Evolutionary conservation across 2,888 invertebrate genomes (phyloP).

Genomic region (Cyrtodaria siliqua): DNA sequence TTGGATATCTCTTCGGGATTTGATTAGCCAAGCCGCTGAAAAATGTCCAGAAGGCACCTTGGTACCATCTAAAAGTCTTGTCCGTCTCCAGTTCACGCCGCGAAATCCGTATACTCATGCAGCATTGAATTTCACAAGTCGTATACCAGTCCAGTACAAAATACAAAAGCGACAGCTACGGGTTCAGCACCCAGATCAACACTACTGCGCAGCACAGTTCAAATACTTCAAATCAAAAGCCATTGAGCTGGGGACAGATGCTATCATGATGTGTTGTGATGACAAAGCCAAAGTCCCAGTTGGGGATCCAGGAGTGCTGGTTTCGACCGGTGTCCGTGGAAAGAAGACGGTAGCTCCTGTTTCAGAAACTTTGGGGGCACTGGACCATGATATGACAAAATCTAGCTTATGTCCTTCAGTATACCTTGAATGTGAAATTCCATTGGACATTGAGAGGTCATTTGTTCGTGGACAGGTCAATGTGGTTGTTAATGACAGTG

Average conservation of each 20-base stretch:
- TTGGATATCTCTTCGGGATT: conserved; percentile 10
- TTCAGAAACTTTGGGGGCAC: conserved; percentile 13
- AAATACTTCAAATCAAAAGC: conserved; percentile 13
- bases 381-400: conserved; percentile 43
- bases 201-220: conserved; percentile 25
- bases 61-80: conserved; percentile 34
- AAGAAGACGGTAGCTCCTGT: conserved; percentile 33
- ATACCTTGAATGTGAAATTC: conserved; percentile 15
- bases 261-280: conserved; percentile 28
- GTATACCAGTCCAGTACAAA: conserved; percentile 31
- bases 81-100: conserved; percentile 40
- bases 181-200: conserved; percentile 11
- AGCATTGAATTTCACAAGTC: conserved; percentile 34
- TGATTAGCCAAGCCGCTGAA: conserved; percentile 20
- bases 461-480: conserved; percentile 43
- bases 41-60: conserved; percentile 27
- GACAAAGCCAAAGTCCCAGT: conserved; percentile 58
- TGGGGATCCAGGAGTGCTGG: conserved; percentile 38
- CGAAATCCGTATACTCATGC: conserved; percentile 31
- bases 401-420: conserved; percentile 31
- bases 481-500: conserved; percentile 38
- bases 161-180: conserved; percentile 34
- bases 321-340: conserved; percentile 52
- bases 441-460: conserved; percentile 17
- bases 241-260: conserved; percentile 1